These are phyloP conservation scores for Cassiopea andromeda DNA, from an alignment of 30 jellyfish, hydroid and myxozoan species.

Conservation along the genomic window DNA sequence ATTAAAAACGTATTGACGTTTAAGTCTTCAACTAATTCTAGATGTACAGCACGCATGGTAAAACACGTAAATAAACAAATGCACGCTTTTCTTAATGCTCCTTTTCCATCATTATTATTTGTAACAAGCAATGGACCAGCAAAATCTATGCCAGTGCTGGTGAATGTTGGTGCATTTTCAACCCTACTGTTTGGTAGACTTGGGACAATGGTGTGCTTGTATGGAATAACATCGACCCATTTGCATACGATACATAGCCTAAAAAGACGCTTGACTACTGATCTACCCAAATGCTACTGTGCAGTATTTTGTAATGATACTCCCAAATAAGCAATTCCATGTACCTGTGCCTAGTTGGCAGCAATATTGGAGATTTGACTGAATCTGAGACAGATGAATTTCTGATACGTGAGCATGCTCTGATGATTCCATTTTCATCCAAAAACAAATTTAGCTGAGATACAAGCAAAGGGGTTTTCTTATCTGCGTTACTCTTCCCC, in stretches of 20 bases:
- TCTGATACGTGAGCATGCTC: slow-evolving; percentile 8
- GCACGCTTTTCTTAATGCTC: not conserved
- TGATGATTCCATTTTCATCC: slow-evolving; percentile 19
- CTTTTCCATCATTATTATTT: not conserved
- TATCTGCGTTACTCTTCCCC: not conserved
- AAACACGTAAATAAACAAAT: slow-evolving; percentile 12
- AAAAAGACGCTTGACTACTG: not conserved
- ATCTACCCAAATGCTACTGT: slow-evolving; percentile 24
- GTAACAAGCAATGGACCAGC: slow-evolving; percentile 54
- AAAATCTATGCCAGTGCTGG: slow-evolving; percentile 24
- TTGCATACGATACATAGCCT: slow-evolving; percentile 28
- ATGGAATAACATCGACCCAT: slow-evolving; percentile 5
- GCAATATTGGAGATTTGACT: slow-evolving; percentile 2
- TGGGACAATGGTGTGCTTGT: slow-evolving; percentile 11
- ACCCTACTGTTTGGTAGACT: slow-evolving; percentile 23
- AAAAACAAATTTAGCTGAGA: slow-evolving; percentile 32
- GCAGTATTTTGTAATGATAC: slow-evolving; percentile 3
- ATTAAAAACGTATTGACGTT: not conserved
- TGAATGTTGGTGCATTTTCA: slow-evolving; percentile 15
- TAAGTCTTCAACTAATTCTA: slow-evolving; percentile 5
- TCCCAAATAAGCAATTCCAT: not conserved
- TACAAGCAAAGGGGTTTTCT: slow-evolving; percentile 30
- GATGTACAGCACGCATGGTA: slow-evolving; percentile 37
- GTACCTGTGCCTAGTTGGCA: slow-evolving; percentile 22
- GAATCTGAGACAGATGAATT: slow-evolving; percentile 18